Percentiles rank a stretch among this genome's conserved stretches.
Evolutionary conservation across 2,888 invertebrate genomes (phyloP).

Genomic region (Tipula helvola): DNA sequence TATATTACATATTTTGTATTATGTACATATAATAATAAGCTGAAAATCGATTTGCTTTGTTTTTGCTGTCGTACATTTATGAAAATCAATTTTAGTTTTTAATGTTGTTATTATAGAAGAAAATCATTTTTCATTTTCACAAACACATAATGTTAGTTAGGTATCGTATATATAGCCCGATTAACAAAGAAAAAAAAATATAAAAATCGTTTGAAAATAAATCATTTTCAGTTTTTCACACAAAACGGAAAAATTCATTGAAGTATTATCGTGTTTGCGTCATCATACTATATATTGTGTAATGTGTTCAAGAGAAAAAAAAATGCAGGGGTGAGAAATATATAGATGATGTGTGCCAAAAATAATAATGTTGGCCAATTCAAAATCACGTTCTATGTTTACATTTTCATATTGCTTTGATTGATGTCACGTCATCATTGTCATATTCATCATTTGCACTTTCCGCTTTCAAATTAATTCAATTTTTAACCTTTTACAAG

Average conservation of each 20-base stretch:
- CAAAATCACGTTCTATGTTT: not conserved
- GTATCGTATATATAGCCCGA: not conserved
- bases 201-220: not conserved
- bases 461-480: not conserved
- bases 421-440: not conserved
- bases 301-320: not conserved
- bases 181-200: not conserved
- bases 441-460: not conserved
- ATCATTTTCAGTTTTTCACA: not conserved
- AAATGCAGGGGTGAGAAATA: not conserved
- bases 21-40: not conserved
- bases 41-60: not conserved
- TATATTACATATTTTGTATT: not conserved
- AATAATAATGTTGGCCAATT: not conserved
- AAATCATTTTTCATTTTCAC: not conserved
- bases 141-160: not conserved
- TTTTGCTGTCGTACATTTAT: not conserved
- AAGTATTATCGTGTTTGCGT: not conserved
- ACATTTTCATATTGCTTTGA: not conserved
- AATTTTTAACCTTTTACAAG: not conserved
- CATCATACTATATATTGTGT: not conserved
- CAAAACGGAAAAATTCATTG: not conserved
- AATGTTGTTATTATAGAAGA: not conserved
- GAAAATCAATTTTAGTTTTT: not conserved
- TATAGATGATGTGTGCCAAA: not conserved